Percentiles rank a stretch among this genome's conserved stretches.
These are phyloP conservation scores for Bradynema listronoti DNA, from an alignment of 1,140 invertebrate genomes.

Conservation along the genomic window DNA sequence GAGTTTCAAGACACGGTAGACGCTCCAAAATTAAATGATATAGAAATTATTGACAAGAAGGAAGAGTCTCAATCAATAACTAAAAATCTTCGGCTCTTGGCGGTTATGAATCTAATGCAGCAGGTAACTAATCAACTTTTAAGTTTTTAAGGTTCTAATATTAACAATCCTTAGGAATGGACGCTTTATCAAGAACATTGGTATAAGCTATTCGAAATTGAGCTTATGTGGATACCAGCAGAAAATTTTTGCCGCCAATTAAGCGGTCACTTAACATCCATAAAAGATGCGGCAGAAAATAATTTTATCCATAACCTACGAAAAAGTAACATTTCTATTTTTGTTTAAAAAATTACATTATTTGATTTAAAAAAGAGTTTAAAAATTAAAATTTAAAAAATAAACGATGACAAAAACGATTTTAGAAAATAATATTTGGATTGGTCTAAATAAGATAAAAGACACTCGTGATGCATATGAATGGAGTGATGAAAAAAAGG, in stretches of 20 bases:
- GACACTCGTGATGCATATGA: conserved; percentile 27
- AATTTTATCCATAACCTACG: conserved; percentile 45
- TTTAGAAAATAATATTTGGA: conserved; percentile 55
- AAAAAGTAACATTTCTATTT: conserved; percentile 37
- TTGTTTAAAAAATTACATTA: neutral
- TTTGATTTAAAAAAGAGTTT: neutral
- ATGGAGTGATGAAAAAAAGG: conserved; percentile 42
- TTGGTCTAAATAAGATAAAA: conserved; percentile 50
- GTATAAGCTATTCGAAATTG: conserved; percentile 50
- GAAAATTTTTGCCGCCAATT: conserved; percentile 53
- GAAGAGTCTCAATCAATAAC: conserved; percentile 17
- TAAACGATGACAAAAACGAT: neutral
- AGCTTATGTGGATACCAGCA: conserved; percentile 50
- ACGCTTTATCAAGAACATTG: conserved; percentile 40
- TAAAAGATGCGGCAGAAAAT: conserved; percentile 45
- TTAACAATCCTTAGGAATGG: conserved; percentile 36
- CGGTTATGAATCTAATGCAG: conserved; percentile 38
- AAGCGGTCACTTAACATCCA: conserved; percentile 46
- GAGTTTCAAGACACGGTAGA: too few relatives aligned
- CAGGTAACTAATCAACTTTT: conserved; percentile 20
- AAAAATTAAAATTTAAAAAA: neutral
- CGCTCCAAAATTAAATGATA: too few relatives aligned
- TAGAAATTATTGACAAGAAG: too few relatives aligned
- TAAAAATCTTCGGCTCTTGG: conserved; percentile 24
- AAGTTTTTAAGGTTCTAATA: too few relatives aligned